A percentile compares a stretch with the other conserved stretches of the same genome.
Evolutionary conservation across 2,797 vertebrate species (phyloP).

Genomic region (Poecilia gillii): DNA sequence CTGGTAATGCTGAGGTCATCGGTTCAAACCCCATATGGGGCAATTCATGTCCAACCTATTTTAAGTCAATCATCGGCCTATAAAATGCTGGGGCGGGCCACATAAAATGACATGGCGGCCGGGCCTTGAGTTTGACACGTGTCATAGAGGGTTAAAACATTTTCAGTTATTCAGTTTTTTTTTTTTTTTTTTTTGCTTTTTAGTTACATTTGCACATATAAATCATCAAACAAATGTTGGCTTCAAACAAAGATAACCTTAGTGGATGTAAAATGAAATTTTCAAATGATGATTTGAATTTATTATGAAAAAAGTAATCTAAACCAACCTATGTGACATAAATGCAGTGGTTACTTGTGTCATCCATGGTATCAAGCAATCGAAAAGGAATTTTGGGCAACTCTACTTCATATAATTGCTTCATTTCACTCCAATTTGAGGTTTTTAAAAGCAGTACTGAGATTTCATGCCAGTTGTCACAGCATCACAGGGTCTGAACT

Average conservation of each 20-base stretch:
- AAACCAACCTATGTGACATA: background rate
- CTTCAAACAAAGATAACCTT: background rate
- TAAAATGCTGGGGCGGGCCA: no score
- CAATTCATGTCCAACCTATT: no score
- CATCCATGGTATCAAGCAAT: background rate
- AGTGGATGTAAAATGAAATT: background rate
- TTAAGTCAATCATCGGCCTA: no score
- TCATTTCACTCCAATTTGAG: background rate
- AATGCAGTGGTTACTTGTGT: background rate
- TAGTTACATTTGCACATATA: background rate
- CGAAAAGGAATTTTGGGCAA: background rate
- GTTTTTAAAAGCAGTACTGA: background rate
- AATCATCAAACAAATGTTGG: background rate
- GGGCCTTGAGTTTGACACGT: no score
- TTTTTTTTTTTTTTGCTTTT: constrained; percentile 14
- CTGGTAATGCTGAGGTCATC: no score
- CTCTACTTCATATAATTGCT: background rate
- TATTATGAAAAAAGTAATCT: background rate
- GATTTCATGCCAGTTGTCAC: background rate
- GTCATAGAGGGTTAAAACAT: background rate
- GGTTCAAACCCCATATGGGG: no score
- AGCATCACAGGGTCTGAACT: background rate
- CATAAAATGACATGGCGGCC: no score
- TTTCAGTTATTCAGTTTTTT: background rate
- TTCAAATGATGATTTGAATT: background rate